phyloP scores from a whole-genome alignment of 2,888 invertebrate species.

The Pheosia gnoma region DNA sequence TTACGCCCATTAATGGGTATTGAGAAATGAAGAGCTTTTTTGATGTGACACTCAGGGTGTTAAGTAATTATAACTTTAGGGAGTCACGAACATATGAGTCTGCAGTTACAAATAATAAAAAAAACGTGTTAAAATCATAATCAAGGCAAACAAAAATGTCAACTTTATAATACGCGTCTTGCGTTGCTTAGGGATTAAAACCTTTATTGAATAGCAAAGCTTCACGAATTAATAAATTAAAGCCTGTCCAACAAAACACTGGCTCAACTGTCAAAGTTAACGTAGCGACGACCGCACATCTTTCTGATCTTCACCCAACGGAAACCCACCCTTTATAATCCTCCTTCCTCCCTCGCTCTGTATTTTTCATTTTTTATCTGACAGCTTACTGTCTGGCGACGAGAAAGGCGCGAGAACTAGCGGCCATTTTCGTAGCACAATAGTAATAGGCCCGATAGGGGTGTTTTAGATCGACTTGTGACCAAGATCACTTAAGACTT shows the following conservation, averaged over 20 bases:
- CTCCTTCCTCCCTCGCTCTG: constrained; percentile 39
- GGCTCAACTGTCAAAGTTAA: constrained; percentile 27
- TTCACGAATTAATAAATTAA: constrained; percentile 1
- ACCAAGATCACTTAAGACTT: no score
- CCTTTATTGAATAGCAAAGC: neutral
- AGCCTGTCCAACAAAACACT: constrained; percentile 14
- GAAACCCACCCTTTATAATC: constrained; percentile 40
- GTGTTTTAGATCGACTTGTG: constrained; percentile 1
- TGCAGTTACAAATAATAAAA: no score
- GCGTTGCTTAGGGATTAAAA: no score
- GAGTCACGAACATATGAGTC: no score
- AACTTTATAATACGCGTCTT: neutral
- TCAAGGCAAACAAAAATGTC: neutral
- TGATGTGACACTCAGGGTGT: no score
- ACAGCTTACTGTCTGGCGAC: constrained; percentile 27
- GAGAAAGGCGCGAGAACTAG: constrained; percentile 31
- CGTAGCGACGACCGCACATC: constrained; percentile 39
- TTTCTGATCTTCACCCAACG: constrained; percentile 51
- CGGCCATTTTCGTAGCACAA: constrained; percentile 20
- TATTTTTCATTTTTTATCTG: constrained; percentile 58
- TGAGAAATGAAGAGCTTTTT: neutral
- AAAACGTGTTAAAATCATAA: no score
- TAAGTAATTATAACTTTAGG: no score
- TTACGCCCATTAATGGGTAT: neutral
- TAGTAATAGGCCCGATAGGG: constrained; percentile 13